Evolutionary conservation across 2,888 invertebrate genomes (phyloP).

Genomic region (Aproaerema taeniolella): DNA sequence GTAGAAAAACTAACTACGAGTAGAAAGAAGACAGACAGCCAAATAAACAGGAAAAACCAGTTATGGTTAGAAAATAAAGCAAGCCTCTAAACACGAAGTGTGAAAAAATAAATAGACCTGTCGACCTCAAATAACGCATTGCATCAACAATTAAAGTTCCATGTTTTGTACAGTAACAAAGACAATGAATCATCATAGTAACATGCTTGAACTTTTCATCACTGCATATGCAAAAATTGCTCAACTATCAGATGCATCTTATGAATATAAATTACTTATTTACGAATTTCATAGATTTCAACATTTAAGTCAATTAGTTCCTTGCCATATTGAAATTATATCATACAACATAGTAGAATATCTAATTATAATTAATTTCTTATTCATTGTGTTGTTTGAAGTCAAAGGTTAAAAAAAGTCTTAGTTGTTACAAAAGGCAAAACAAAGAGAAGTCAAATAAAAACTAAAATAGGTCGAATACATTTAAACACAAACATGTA

Average conservation of each 20-base stretch:
- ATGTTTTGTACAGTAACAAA: slow-evolving; percentile 16
- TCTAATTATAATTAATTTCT: too few relatives aligned
- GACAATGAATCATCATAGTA: slow-evolving; percentile 18
- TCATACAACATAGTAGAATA: too few relatives aligned
- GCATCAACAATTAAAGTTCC: slow-evolving; percentile 11
- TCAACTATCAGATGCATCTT: slow-evolving; percentile 6
- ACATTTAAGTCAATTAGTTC: too few relatives aligned
- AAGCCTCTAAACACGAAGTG: neutral
- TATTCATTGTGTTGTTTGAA: neutral
- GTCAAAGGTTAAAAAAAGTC: neutral
- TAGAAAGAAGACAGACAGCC: neutral
- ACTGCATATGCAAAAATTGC: slow-evolving; percentile 17
- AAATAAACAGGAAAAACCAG: neutral
- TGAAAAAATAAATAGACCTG: slow-evolving; percentile 1
- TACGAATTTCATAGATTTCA: too few relatives aligned
- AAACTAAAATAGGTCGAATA: slow-evolving; percentile 2
- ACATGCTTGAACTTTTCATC: slow-evolving; percentile 16
- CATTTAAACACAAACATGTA: neutral
- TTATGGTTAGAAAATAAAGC: neutral
- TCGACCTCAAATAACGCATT: slow-evolving; percentile 11
- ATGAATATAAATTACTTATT: too few relatives aligned
- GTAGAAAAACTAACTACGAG: slow-evolving; percentile 18
- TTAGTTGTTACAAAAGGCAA: neutral
- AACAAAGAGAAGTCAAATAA: neutral
- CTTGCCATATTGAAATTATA: too few relatives aligned